phyloP scores from a whole-genome alignment of 37 sponge, comb jelly and placozoan species.

The Axinella damicornis region DNA sequence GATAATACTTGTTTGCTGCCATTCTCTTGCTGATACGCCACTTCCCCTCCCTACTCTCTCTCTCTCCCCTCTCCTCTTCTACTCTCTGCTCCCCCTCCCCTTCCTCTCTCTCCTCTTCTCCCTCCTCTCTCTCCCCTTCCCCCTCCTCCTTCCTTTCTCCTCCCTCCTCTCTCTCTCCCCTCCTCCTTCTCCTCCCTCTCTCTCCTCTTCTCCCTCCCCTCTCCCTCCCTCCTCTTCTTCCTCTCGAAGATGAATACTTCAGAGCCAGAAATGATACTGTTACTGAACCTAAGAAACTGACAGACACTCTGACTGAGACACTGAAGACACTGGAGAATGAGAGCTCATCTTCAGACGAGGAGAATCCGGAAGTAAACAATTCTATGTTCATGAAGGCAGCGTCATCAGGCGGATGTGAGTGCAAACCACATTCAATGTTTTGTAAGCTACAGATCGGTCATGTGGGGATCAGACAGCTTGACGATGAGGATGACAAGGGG shows the following conservation, averaged over 20 bases:
- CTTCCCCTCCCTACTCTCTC: not conserved
- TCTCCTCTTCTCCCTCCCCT: not conserved
- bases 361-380: constrained; percentile 25
- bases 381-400: constrained; percentile 29
- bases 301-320: constrained; percentile 33
- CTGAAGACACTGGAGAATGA: constrained; percentile 40
- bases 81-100: not conserved
- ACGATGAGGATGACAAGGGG: too few relatives aligned
- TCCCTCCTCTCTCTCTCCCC: not conserved
- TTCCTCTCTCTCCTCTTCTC: not conserved
- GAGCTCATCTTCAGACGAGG: constrained; percentile 36
- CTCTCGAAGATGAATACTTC: not conserved
- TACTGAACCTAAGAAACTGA: not conserved
- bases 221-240: not conserved
- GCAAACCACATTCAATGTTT: too few relatives aligned
- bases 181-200: not conserved
- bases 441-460: too few relatives aligned
- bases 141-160: not conserved
- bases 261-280: too few relatives aligned
- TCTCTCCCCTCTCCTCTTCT: not conserved
- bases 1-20: too few relatives aligned
- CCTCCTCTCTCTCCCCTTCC: not conserved
- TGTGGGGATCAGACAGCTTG: too few relatives aligned
- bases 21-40: not conserved
- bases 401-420: constrained; percentile 50